Base-by-base conservation (phyloP, 2,888 invertebrate species). In the Strigamia maritima region DNA sequence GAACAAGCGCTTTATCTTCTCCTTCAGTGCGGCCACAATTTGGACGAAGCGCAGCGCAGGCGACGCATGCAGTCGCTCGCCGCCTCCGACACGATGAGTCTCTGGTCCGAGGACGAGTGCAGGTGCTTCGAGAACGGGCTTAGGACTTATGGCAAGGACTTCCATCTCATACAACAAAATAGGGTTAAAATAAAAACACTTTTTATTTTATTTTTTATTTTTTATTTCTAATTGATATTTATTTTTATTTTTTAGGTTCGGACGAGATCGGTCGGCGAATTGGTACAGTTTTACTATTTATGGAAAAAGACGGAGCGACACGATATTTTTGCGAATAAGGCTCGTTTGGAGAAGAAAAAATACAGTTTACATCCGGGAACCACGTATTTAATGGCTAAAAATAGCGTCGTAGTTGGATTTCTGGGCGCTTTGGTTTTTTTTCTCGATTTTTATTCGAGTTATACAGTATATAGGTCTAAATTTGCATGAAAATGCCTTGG, bases 291-390 rank as follows among this genome's bases (percentile, higher is more conserved):
- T 88, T 89, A 89, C 83, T 89, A 89, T 83, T 89, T 97, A 79
- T 99, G 99, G 99, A 99, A 99, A 87, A 98, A 98, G 87, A 98
- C 98, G 31, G 98, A 98, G 85, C 89, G 98, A 22, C 97, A 98
- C 86, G 98, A 98, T 87, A 92, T 89, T 22, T 90, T 90, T 85
- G 95, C 95, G 0, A 93, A 94, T 85, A 94, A 94, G 86, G 92
- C 93, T 12, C 89, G 95, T 77, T 86, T 95, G 82, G 96, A 96
- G 84, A 97, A 97, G 88, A 94, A 95, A 86, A 95, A 96, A 85
- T 96, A 95, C 85, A 92, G 93, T 6, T 86, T 96, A 75, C 95
- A 96, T 87, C 96, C 96, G 6, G 95, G 95, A 78, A 92, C 95
- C 82, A 95, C 95, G 90, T 90, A 75, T 3, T 31, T 40, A 40